Percentiles rank a stretch among this genome's conserved stretches.
These are phyloP conservation scores for Tyrannus savana DNA, from an alignment of 2,113 vertebrate species.

Conservation along the genomic window DNA sequence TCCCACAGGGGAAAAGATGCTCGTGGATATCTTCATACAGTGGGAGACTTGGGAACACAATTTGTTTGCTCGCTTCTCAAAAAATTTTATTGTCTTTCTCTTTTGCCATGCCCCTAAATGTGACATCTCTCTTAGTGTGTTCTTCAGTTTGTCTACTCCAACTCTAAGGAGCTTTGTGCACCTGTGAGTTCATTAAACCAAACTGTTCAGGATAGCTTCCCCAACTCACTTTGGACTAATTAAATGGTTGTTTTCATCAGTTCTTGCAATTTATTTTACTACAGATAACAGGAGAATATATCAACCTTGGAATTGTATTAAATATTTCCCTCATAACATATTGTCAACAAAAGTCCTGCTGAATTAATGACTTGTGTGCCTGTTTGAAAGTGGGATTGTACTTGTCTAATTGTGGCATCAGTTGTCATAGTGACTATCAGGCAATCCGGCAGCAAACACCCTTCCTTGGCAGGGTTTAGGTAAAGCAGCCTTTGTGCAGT, in stretches of 20 bases:
- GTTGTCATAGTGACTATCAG: slow-evolving; percentile 96
- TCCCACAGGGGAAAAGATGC: background rate
- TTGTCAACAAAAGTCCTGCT: slow-evolving; percentile 81
- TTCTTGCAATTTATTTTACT: slow-evolving; percentile 76
- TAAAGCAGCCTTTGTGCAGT: slow-evolving; percentile 89
- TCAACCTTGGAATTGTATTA: slow-evolving; percentile 76
- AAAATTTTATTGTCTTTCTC: background rate
- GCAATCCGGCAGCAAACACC: slow-evolving; percentile 89
- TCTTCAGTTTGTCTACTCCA: background rate
- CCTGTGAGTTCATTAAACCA: slow-evolving; percentile 64
- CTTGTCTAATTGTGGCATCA: slow-evolving; percentile 93
- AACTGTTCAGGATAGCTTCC: slow-evolving; percentile 54
- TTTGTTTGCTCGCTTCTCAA: background rate
- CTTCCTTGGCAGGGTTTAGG: slow-evolving; percentile 90
- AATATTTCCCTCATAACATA: slow-evolving; percentile 80
- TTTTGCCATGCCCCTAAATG: background rate
- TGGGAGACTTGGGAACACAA: background rate
- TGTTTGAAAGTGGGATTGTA: slow-evolving; percentile 92
- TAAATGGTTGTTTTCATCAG: slow-evolving; percentile 75
- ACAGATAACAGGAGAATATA: slow-evolving; percentile 76
- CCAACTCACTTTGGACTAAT: slow-evolving; percentile 72
- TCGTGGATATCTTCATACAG: background rate
- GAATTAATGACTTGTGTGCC: slow-evolving; percentile 89
- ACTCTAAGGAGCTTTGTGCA: slow-evolving; percentile 28
- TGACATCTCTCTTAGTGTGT: background rate